Percentiles rank a stretch among this genome's conserved stretches.
phyloP scores from a whole-genome alignment of 1,140 invertebrate species.

The Charaxes varanes region DNA sequence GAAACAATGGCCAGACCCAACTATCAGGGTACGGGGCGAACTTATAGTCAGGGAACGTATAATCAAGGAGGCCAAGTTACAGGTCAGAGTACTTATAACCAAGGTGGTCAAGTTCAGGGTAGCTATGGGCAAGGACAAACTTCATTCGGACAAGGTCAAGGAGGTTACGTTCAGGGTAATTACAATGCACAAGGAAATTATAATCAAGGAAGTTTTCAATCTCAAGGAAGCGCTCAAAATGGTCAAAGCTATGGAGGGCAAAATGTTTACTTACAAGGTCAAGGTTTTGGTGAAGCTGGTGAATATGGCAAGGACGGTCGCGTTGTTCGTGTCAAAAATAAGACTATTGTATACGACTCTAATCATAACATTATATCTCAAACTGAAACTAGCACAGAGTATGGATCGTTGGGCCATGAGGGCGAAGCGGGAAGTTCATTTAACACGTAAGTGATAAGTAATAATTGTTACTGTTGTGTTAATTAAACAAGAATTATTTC shows the following conservation, averaged over 20 bases:
- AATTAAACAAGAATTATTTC: neutral
- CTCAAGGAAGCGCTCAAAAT: slow-evolving; percentile 3
- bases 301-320: slow-evolving; percentile 28
- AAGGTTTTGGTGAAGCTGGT: slow-evolving; percentile 18
- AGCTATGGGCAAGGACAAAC: slow-evolving; percentile 19
- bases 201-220: slow-evolving; percentile 15
- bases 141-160: slow-evolving; percentile 14
- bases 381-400: slow-evolving; percentile 56
- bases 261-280: too few relatives aligned
- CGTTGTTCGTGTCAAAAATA: slow-evolving; percentile 41
- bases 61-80: slow-evolving; percentile 17
- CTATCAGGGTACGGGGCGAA: slow-evolving; percentile 21
- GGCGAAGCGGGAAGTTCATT: slow-evolving; percentile 66
- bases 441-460: slow-evolving; percentile 47
- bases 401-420: slow-evolving; percentile 54
- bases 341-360: slow-evolving; percentile 46
- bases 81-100: slow-evolving; percentile 10
- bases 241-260: slow-evolving; percentile 9
- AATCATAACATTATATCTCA: slow-evolving; percentile 55
- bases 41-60: slow-evolving; percentile 8
- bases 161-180: slow-evolving; percentile 12
- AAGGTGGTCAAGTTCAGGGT: slow-evolving; percentile 16
- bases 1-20: slow-evolving; percentile 26
- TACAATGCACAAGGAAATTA: slow-evolving; percentile 21
- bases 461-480: neutral